Percentiles rank a stretch among this genome's conserved stretches.
Evolutionary conservation across 2,888 invertebrate species (phyloP).

Genomic region (Sarcophaga caerulescens): DNA sequence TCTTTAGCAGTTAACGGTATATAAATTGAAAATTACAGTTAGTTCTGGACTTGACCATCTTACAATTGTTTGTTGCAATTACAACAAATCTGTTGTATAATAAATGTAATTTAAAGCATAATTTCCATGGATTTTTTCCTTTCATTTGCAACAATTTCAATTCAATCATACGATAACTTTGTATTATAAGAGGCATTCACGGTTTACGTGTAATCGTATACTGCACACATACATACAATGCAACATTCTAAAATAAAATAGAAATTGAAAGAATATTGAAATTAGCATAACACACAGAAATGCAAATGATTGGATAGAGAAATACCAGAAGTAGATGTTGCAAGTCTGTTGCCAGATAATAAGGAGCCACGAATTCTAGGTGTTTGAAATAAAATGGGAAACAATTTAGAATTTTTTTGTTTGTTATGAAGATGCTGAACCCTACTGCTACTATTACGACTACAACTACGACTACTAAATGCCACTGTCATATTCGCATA

Average conservation of each 20-base stretch:
- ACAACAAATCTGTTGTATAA: background rate
- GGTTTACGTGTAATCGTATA: slow-evolving; percentile 13
- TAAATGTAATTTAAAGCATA: slow-evolving; percentile 5
- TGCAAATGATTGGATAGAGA: slow-evolving; percentile 24
- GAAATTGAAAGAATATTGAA: slow-evolving; percentile 38
- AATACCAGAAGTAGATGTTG: background rate
- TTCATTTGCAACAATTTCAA: background rate
- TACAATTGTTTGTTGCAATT: background rate
- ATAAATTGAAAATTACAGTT: no score
- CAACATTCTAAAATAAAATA: slow-evolving; percentile 18
- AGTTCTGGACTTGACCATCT: background rate
- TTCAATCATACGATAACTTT: background rate
- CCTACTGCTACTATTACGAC: background rate
- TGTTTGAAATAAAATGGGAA: no score
- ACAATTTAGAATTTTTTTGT: background rate
- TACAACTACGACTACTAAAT: background rate
- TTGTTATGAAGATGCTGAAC: background rate
- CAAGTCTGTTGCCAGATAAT: slow-evolving; percentile 4
- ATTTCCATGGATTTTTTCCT: background rate
- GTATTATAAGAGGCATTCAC: slow-evolving; percentile 3
- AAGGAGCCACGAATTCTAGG: no score
- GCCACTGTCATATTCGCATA: background rate
- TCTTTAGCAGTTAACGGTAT: no score
- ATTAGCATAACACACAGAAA: slow-evolving; percentile 32
- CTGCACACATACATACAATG: background rate